phyloP scores from a whole-genome alignment of 2,888 invertebrate species.

The Branchellion lobata region DNA sequence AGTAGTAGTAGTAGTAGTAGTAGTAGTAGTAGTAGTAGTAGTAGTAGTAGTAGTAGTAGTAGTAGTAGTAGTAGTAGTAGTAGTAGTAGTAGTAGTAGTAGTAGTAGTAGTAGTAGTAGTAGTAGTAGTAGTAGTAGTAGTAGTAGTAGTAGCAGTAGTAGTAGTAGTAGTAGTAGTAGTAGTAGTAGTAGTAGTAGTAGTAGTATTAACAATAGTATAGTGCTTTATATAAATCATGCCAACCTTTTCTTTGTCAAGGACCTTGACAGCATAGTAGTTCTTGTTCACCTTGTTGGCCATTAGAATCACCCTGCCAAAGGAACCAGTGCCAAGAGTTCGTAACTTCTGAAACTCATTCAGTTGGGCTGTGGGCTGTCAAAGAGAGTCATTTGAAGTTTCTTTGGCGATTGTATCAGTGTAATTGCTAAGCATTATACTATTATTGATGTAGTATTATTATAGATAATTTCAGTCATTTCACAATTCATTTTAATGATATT shows the following conservation, averaged over 20 bases:
- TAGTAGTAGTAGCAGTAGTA: no score
- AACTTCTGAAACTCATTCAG: constrained; percentile 98
- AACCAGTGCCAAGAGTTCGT: constrained; percentile 97
- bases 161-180: no score
- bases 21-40: constrained; percentile 29
- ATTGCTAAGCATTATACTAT: no score
- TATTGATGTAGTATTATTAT: no score
- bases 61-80: constrained; percentile 16
- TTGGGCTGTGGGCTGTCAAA: constrained; percentile 78
- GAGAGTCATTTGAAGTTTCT: no score
- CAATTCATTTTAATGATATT: no score
- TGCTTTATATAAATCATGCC: no score
- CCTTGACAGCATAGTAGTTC: constrained; percentile 99
- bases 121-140: no score
- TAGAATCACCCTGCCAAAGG: constrained; percentile 99
- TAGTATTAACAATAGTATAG: no score
- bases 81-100: neutral
- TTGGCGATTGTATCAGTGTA: no score
- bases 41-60: constrained; percentile 30
- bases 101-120: constrained; percentile 15
- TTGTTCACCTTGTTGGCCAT: constrained; percentile 96
- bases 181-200: no score
- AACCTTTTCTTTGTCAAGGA: constrained; percentile 98
- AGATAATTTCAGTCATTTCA: no score
- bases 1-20: constrained; percentile 31